Conservation (phyloP, 2,113 vertebrate genomes). For the Laticauda colubrina region DNA sequence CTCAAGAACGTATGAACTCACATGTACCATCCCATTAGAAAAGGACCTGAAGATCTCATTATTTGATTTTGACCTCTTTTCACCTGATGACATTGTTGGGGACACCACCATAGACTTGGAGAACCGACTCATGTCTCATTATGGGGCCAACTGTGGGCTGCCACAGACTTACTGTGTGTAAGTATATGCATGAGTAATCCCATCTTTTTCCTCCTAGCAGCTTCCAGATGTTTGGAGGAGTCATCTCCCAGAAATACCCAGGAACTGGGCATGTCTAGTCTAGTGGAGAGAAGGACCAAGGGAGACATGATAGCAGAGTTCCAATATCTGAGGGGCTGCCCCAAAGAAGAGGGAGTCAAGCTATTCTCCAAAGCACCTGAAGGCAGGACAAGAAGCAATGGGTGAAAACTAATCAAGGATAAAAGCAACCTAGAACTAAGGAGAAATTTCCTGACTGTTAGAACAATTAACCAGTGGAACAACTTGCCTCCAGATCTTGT, state of each 20-base stretch:
- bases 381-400: too few relatives aligned
- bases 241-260: not conserved
- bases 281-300: too few relatives aligned
- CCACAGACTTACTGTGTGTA: conserved; percentile 63
- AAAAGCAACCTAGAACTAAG: too few relatives aligned
- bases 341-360: too few relatives aligned
- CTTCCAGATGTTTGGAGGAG: not conserved
- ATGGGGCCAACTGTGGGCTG: conserved; percentile 72
- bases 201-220: not conserved
- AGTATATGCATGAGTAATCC: not conserved
- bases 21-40: conserved; percentile 67
- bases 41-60: conserved; percentile 72
- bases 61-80: conserved; percentile 67
- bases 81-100: conserved; percentile 69
- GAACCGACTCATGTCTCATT: conserved; percentile 69
- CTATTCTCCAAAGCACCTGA: too few relatives aligned
- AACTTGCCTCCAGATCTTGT: too few relatives aligned
- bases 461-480: too few relatives aligned
- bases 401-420: too few relatives aligned
- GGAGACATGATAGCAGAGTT: too few relatives aligned
- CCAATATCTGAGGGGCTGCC: too few relatives aligned
- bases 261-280: not conserved
- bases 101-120: conserved; percentile 74
- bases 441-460: too few relatives aligned
- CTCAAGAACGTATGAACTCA: conserved; percentile 68